Base-by-base conservation (phyloP, 2,797 vertebrate genomes). In the Ptychadena robeensis region DNA sequence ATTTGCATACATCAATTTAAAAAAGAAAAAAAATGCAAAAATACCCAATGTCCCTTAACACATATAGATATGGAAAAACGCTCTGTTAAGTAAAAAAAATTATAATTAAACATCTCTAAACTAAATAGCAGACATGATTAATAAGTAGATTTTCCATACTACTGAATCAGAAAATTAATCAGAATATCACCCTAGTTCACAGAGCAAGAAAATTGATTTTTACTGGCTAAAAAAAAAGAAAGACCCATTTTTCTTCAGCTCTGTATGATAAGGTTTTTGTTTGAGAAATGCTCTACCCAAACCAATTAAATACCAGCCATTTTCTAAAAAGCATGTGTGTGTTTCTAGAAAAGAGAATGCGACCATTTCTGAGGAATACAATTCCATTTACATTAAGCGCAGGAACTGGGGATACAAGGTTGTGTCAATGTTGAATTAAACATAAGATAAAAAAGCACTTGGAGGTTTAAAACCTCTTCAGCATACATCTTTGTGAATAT, bases 161-260 rank as follows among this genome's bases (percentile, higher is more conserved):
- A 77, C 3, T 77, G 74, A 66, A 77, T 77, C 74, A 77, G 74
- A 78, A 78, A 78, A 78, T 67, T 32, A 78, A 78, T 78, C 63
- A 67, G 38, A 67, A 53, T 34, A 67, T 53, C 63, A 67, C 53
- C 38, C 66, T 48, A 34, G 64, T 78, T 78, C 59, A 61, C 75
- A 78, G 38, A 53, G 64, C 75, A 78, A 34, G 74, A 37, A 67
- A 77, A 48, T 67, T 14, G 38, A 77, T 66, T 77, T 77, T 77
- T 77, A 34, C 38, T 67, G 44, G 66, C 37, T 48, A 48, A 77
- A 44, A 65, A 18, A 48, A 9, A 32, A 28, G 40, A 14, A 27
- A 76, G n/a, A 77, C 63, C 66, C 40, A 14, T 63, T 44, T 67
- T n/a, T n/a, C 31, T 48, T 78, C 6, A 25, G 65, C 18, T 66